Base-by-base conservation (phyloP, 2,113 vertebrate genomes). In the Picathartes gymnocephalus region DNA sequence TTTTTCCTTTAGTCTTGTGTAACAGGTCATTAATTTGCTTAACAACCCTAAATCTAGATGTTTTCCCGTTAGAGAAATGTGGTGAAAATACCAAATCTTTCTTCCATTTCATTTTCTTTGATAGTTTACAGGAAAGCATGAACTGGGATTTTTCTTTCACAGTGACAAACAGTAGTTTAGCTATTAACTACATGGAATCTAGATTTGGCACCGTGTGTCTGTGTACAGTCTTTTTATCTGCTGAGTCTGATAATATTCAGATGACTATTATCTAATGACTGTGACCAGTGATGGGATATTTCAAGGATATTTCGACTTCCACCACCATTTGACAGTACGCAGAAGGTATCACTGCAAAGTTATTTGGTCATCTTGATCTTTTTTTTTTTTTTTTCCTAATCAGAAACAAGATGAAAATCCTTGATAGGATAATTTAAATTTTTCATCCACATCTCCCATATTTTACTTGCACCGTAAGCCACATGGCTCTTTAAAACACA, bases 21-120 rank as follows among this genome's bases (percentile, higher is more conserved):
- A 92, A 65, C 84, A 95, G 66, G 90, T 95, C 84, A 88, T 95
- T 94, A 95, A 80, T 71, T 79, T 91, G 58, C 74, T 86, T 88
- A 91, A 86, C 78, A 90, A 58, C 81, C 37, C 57, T 81, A 71
- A 93, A 90, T 80, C 58, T 83, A 86, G 86, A 81, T 81, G 24
- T 71, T 96, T 95, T 92, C 53, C 25, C 17, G 68, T 86, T 71
- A 71, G 28, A 78, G 72, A 74, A 88, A 77, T 44, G 51, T 78
- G 47, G 33, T 81, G 77, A 97, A 83, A 92, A 84, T 78, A 81
- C 31, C 56, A 64, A 33, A 56, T 81, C 72, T 81, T 92, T 69
- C 64, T 90, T 93, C 42, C 39, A 25, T 39, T 93, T 83, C 8
- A 71, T 88, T 78, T 86, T 95, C 69, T 95, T 56, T 78, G 68